phyloP scores from a whole-genome alignment of 2,113 vertebrate genomes.

The Triplophysa rosa region DNA sequence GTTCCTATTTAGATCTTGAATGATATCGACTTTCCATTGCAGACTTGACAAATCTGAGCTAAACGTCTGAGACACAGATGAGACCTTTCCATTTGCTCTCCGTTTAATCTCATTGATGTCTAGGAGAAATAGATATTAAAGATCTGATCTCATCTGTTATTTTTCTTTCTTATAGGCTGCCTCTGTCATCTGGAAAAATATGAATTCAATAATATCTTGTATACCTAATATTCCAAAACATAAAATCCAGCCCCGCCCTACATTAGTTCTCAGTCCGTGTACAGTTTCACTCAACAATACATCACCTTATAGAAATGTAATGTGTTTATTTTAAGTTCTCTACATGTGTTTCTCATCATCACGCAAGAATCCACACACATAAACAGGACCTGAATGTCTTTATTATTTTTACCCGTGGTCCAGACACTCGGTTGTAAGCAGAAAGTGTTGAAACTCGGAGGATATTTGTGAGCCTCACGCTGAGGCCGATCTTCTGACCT shows the following conservation, averaged over 20 bases:
- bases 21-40: no score
- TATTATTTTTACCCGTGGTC: slow-evolving; percentile 13
- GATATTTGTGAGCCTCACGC: not conserved
- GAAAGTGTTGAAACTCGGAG: slow-evolving; percentile 1
- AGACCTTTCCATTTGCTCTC: no score
- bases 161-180: no score
- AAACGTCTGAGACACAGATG: no score
- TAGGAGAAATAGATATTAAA: no score
- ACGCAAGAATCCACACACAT: not conserved
- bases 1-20: not conserved
- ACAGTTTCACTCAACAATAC: not conserved
- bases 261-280: not conserved
- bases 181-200: no score
- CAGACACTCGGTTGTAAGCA: not conserved
- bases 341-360: not conserved
- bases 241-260: not conserved
- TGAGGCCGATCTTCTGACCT: slow-evolving; percentile 31
- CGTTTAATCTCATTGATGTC: no score
- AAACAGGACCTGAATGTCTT: not conserved
- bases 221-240: not conserved
- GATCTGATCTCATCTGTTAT: no score
- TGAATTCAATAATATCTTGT: not conserved
- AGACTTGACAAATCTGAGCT: no score
- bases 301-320: not conserved
- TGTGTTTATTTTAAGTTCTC: not conserved